A percentile compares a stretch with the other conserved stretches of the same genome.
Evolutionary conservation across 2,113 vertebrate genomes (phyloP).

Genomic region (Lepisosteus osseus): DNA sequence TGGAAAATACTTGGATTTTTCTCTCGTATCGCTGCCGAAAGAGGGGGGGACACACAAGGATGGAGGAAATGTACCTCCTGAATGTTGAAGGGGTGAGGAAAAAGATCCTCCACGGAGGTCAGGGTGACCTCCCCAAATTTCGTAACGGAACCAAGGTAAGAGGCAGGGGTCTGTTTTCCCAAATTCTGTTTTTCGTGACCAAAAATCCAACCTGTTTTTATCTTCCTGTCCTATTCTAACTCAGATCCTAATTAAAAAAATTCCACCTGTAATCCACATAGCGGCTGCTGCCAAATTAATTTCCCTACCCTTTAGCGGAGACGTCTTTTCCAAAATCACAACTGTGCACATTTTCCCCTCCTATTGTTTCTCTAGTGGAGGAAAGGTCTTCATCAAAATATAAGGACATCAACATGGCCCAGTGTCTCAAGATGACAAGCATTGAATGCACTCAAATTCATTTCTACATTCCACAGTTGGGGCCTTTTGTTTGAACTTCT

Average conservation of each 20-base stretch:
- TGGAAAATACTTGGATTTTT: not conserved
- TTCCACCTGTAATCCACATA: no score
- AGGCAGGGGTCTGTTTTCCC: not conserved
- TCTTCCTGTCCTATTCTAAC: no score
- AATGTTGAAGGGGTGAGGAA: conserved; percentile 76
- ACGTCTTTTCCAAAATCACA: no score
- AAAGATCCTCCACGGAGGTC: conserved; percentile 78
- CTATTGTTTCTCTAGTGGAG: no score
- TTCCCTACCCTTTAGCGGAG: no score
- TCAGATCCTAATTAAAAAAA: no score
- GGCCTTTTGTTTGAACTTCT: conserved; percentile 14
- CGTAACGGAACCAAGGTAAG: conserved; percentile 79
- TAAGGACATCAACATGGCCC: conserved; percentile 47
- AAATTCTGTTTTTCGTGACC: no score
- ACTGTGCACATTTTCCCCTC: no score
- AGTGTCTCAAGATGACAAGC: conserved; percentile 51
- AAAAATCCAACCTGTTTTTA: no score
- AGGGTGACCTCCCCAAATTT: conserved; percentile 67
- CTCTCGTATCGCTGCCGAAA: not conserved
- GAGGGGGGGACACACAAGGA: conserved; percentile 26
- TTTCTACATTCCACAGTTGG: conserved; percentile 46
- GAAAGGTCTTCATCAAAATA: no score
- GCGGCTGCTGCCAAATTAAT: no score
- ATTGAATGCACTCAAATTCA: conserved; percentile 49
- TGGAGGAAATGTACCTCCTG: conserved; percentile 76